Percentiles rank a stretch among this genome's conserved stretches.
These are phyloP conservation scores for Gadopsis marmoratus DNA, from an alignment of 2,797 vertebrate species.

Conservation along the genomic window DNA sequence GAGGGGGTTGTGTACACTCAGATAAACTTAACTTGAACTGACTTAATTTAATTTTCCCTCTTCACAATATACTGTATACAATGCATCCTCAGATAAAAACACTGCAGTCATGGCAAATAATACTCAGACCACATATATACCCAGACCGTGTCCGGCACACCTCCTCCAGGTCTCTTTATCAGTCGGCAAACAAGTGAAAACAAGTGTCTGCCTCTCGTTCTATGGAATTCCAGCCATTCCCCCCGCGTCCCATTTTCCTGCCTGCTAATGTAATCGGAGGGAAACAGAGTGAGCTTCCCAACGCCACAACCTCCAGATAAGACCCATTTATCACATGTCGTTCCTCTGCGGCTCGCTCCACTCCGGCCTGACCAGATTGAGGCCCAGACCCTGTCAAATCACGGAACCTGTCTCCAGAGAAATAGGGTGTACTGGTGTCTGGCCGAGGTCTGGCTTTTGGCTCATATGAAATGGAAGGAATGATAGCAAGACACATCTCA, in stretches of 20 bases:
- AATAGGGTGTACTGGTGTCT: constrained; percentile 63
- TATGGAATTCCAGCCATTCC: constrained; percentile 82
- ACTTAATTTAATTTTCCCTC: constrained; percentile 2
- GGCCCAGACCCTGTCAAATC: constrained; percentile 74
- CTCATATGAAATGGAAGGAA: constrained; percentile 61
- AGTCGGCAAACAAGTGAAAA: constrained; percentile 78
- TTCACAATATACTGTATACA: background rate
- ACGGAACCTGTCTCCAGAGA: constrained; percentile 64
- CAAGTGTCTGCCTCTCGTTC: constrained; percentile 66
- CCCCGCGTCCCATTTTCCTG: constrained; percentile 84
- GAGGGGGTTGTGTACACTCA: background rate
- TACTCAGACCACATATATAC: constrained; percentile 25
- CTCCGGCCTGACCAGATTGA: constrained; percentile 73
- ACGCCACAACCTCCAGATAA: constrained; percentile 83
- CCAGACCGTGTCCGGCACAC: constrained; percentile 32
- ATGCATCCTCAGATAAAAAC: constrained; percentile 30
- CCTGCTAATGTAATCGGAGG: constrained; percentile 83
- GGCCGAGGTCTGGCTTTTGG: constrained; percentile 64
- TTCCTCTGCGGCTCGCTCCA: constrained; percentile 67
- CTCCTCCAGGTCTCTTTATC: constrained; percentile 70
- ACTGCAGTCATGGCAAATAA: constrained; percentile 31
- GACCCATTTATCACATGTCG: constrained; percentile 85
- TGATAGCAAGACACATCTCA: constrained; percentile 56
- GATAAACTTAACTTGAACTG: constrained; percentile 10
- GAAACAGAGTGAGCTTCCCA: constrained; percentile 85